Percentiles rank a stretch among this genome's conserved stretches.
Evolutionary conservation across 2,888 invertebrate species (phyloP).

Genomic region (Megalurothrips usitatus): DNA sequence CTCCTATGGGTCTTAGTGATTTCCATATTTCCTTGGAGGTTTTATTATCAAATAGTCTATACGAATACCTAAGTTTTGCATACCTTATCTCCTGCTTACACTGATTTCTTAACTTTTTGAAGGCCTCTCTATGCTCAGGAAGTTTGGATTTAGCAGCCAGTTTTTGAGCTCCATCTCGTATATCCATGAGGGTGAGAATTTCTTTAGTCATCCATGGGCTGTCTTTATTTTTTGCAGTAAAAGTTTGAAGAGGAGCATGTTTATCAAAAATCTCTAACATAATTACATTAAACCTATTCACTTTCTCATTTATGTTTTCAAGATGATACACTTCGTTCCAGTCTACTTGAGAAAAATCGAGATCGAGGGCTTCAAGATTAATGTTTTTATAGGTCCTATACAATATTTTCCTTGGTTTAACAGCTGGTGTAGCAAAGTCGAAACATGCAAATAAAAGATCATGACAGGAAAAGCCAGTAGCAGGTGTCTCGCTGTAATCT

Average conservation of each 20-base stretch:
- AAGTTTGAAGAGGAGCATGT: neutral
- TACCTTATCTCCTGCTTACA: slow-evolving; percentile 4
- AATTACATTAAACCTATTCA: neutral
- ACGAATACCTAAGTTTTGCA: neutral
- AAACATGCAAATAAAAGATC: neutral
- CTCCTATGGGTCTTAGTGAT: neutral
- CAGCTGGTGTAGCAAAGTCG: neutral
- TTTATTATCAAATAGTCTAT: neutral
- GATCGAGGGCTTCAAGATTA: neutral
- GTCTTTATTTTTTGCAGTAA: neutral
- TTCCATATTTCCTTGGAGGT: neutral
- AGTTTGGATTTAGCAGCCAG: neutral
- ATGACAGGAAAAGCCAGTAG: neutral
- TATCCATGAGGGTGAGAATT: neutral
- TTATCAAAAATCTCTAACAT: neutral
- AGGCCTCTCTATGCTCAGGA: neutral
- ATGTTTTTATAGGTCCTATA: neutral
- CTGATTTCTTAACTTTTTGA: neutral
- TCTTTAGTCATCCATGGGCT: neutral
- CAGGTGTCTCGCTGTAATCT: neutral
- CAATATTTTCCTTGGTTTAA: neutral
- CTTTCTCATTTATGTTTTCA: neutral
- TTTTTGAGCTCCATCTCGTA: neutral
- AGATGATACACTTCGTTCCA: slow-evolving; percentile 2
- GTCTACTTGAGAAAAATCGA: neutral